A percentile compares a stretch with the other conserved stretches of the same genome.
Evolutionary conservation across 2,113 vertebrate species (phyloP).

Genomic region (Campylorhamphus procurvoides): DNA sequence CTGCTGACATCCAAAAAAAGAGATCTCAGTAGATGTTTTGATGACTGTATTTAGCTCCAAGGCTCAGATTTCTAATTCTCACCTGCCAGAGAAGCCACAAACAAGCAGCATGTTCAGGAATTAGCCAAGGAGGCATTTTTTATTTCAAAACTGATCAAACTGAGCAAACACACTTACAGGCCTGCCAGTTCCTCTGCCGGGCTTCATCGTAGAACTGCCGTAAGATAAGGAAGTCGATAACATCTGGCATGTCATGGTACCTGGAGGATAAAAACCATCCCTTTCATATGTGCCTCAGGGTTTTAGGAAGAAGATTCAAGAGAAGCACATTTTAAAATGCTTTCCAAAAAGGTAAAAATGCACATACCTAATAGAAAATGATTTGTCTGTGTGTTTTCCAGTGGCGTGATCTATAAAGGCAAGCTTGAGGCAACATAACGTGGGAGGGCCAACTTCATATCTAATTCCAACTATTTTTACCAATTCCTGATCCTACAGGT

Average conservation of each 20-base stretch:
- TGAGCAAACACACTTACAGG: slow-evolving; percentile 79
- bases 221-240: slow-evolving; percentile 96
- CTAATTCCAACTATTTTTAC: slow-evolving; percentile 96
- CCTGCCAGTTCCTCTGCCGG: slow-evolving; percentile 88
- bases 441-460: slow-evolving; percentile 94
- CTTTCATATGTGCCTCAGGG: neutral
- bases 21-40: neutral
- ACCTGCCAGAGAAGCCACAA: neutral
- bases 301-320: neutral
- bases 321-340: neutral
- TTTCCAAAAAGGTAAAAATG: neutral
- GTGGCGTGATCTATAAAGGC: slow-evolving; percentile 91
- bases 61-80: neutral
- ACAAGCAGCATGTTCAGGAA: neutral
- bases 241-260: slow-evolving; percentile 98
- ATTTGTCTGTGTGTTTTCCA: slow-evolving; percentile 88
- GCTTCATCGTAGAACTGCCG: slow-evolving; percentile 95
- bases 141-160: neutral
- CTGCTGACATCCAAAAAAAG: neutral
- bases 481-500: slow-evolving; percentile 93
- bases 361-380: slow-evolving; percentile 93
- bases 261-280: slow-evolving; percentile 56
- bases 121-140: neutral
- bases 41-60: neutral
- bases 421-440: slow-evolving; percentile 93